phyloP scores from a whole-genome alignment of 2,888 invertebrate genomes.

The Parnassius mnemosyne region DNA sequence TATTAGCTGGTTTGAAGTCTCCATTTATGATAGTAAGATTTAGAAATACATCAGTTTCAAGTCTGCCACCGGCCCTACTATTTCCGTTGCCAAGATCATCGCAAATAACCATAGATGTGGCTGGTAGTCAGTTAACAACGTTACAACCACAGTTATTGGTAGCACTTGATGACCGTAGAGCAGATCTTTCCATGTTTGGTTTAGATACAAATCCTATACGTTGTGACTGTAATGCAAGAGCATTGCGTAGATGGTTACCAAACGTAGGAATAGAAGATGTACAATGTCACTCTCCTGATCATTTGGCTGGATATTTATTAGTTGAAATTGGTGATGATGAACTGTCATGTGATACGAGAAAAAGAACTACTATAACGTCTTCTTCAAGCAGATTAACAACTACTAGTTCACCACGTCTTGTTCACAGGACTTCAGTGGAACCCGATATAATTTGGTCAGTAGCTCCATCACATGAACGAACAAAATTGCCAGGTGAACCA shows the following conservation, averaged over 20 bases:
- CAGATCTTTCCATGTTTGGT: conserved; percentile 87
- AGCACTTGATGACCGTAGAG: conserved; percentile 90
- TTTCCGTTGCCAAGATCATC: conserved; percentile 94
- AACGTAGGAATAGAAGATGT: conserved; percentile 82
- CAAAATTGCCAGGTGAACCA: conserved; percentile 78
- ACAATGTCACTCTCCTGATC: conserved; percentile 85
- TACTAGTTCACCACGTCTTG: conserved; percentile 71
- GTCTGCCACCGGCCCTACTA: conserved; percentile 89
- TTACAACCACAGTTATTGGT: conserved; percentile 89
- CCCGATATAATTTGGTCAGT: conserved; percentile 95
- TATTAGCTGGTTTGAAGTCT: conserved; percentile 90
- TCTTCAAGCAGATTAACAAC: conserved; percentile 65
- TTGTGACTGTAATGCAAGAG: conserved; percentile 92
- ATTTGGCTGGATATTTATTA: conserved; percentile 84
- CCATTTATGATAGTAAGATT: conserved; percentile 86
- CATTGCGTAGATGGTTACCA: conserved; percentile 89
- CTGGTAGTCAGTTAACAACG: conserved; percentile 88
- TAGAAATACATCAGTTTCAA: conserved; percentile 88
- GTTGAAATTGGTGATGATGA: conserved; percentile 90
- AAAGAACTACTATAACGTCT: conserved; percentile 71
- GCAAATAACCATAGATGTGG: conserved; percentile 87
- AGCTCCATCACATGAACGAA: conserved; percentile 84
- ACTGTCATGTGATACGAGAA: conserved; percentile 86
- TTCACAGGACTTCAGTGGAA: conserved; percentile 84
- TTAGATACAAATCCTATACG: conserved; percentile 89